Percentiles rank a stretch among this genome's conserved stretches.
These are phyloP conservation scores for Drosophila triauraria DNA, from an alignment of 1,140 invertebrate genomes.

Conservation along the genomic window DNA sequence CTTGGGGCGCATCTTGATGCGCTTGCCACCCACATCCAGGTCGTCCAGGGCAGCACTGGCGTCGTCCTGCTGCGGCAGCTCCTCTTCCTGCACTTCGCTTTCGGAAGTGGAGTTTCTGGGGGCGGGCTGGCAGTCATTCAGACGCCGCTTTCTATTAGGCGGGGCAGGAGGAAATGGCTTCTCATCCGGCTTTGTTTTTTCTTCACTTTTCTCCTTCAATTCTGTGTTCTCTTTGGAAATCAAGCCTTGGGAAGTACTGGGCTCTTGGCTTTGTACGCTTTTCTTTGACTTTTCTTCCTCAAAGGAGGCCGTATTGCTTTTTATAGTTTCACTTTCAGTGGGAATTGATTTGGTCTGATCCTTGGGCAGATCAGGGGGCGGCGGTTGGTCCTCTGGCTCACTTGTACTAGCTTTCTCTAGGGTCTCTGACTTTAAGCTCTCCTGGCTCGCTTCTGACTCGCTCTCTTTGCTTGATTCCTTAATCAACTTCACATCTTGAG, in stretches of 20 bases:
- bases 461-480: neutral
- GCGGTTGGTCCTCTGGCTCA: neutral
- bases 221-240: neutral
- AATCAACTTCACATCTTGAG: neutral
- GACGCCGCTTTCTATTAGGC: slow-evolving; percentile 63
- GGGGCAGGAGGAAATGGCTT: slow-evolving; percentile 24
- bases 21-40: slow-evolving; percentile 86
- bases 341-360: neutral
- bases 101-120: slow-evolving; percentile 68
- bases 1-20: slow-evolving; percentile 86
- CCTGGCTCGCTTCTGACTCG: neutral
- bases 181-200: neutral
- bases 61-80: slow-evolving; percentile 57
- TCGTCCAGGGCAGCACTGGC: slow-evolving; percentile 84
- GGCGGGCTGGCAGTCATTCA: slow-evolving; percentile 55
- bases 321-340: neutral
- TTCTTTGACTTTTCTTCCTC: slow-evolving; percentile 3
- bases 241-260: slow-evolving; percentile 29
- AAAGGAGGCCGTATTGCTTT: neutral
- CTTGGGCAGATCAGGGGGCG: neutral
- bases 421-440: neutral
- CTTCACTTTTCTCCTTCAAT: neutral
- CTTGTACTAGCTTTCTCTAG: neutral
- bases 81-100: slow-evolving; percentile 72
- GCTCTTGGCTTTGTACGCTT: slow-evolving; percentile 23